A percentile compares a stretch with the other conserved stretches of the same genome.
phyloP scores from a whole-genome alignment of 1,140 invertebrate genomes.

The Zaprionus taronus region DNA sequence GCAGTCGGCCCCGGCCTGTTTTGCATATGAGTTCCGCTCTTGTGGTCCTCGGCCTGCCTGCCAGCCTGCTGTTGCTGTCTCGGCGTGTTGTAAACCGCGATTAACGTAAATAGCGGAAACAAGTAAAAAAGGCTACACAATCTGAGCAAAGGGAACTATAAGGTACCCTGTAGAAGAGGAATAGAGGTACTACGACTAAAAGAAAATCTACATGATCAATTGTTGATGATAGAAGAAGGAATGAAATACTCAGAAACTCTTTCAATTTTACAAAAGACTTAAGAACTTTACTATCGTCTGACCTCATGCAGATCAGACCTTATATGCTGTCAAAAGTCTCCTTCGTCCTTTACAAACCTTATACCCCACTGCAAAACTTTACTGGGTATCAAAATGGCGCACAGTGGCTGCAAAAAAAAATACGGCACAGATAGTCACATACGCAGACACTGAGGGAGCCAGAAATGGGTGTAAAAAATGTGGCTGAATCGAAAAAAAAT shows the following conservation, averaged over 20 bases:
- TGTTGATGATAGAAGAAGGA: no score
- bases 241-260: no score
- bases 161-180: background rate
- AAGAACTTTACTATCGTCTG: no score
- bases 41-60: constrained; percentile 25
- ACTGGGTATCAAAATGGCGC: constrained; percentile 30
- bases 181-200: no score
- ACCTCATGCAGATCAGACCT: no score
- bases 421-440: constrained; percentile 26
- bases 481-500: constrained; percentile 23
- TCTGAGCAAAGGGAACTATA: background rate
- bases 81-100: constrained; percentile 68
- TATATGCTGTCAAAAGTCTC: no score
- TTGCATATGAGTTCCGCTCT: constrained; percentile 52
- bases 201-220: background rate
- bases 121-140: background rate
- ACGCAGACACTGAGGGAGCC: constrained; percentile 20
- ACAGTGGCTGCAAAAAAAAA: constrained; percentile 47
- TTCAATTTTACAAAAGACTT: no score
- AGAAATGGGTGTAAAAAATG: constrained; percentile 34
- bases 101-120: constrained; percentile 71
- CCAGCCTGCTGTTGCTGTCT: constrained; percentile 21
- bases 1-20: constrained; percentile 38
- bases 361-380: background rate
- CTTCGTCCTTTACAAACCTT: no score